phyloP scores from a whole-genome alignment of 2,113 vertebrate genomes.

The Hypomesus transpacificus region DNA sequence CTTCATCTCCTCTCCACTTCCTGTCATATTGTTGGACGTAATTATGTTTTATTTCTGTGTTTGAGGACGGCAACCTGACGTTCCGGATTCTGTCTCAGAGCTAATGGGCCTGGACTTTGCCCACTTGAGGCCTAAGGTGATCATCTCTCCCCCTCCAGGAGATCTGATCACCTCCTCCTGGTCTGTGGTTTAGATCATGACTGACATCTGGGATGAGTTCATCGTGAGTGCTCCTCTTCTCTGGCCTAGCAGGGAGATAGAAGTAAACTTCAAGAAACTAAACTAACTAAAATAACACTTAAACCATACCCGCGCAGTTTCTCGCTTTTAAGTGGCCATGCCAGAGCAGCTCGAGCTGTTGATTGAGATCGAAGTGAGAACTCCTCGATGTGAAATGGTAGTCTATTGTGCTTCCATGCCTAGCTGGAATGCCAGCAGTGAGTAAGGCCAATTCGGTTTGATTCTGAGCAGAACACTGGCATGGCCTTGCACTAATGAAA shows the following conservation, averaged over 20 bases:
- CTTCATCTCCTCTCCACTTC: conserved; percentile 70
- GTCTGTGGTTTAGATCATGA: conserved; percentile 22
- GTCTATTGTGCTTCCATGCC: neutral
- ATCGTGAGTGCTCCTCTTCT: conserved; percentile 1
- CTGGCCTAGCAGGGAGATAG: neutral
- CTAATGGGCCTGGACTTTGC: conserved; percentile 75
- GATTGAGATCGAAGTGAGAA: conserved; percentile 17
- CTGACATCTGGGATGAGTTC: conserved; percentile 12
- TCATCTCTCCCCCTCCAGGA: conserved; percentile 63
- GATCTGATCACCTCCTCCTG: conserved; percentile 40
- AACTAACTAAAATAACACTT: neutral
- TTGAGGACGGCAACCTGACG: conserved; percentile 67
- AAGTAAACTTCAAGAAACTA: no score
- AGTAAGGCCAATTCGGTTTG: conserved; percentile 26
- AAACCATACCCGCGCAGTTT: conserved; percentile 20
- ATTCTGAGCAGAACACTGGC: conserved; percentile 42
- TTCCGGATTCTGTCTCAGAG: conserved; percentile 65
- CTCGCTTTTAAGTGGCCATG: conserved; percentile 17
- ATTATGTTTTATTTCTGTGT: conserved; percentile 75
- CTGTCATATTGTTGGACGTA: conserved; percentile 73
- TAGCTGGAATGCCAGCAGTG: neutral
- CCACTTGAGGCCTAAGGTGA: conserved; percentile 72
- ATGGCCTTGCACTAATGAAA: conserved; percentile 41
- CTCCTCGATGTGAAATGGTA: conserved; percentile 9
- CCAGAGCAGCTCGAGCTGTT: conserved; percentile 15